Conservation (phyloP, 2,113 vertebrate genomes). For the Muntiacus muntjak region DNA sequence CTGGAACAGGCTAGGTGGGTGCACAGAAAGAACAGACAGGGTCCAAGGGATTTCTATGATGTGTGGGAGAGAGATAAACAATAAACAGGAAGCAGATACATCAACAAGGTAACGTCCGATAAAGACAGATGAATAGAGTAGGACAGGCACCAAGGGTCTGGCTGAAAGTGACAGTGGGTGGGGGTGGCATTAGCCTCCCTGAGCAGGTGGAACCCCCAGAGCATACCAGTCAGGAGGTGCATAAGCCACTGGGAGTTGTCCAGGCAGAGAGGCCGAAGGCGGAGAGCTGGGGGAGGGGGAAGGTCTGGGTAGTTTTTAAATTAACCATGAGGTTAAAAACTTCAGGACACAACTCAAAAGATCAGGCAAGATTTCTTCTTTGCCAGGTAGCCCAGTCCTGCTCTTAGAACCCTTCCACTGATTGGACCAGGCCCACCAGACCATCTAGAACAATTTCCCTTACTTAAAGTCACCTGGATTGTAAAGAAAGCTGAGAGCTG, state of each 20-base stretch:
- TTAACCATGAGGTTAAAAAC: neutral
- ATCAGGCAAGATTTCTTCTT: too few relatives aligned
- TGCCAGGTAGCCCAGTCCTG: neutral
- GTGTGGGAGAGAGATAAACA: fast-evolving
- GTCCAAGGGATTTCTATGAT: neutral
- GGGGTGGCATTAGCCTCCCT: neutral
- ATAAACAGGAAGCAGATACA: neutral
- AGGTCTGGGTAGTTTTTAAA: neutral
- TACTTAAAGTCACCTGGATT: too few relatives aligned
- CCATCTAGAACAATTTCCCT: neutral
- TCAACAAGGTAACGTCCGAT: too few relatives aligned
- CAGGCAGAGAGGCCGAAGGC: too few relatives aligned
- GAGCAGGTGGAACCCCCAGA: neutral
- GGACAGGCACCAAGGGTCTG: neutral
- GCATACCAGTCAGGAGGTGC: fast-evolving
- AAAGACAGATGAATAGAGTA: fast-evolving
- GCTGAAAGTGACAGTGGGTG: fast-evolving
- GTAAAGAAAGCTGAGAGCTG: too few relatives aligned
- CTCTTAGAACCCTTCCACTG: neutral
- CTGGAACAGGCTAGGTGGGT: too few relatives aligned
- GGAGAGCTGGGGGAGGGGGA: neutral
- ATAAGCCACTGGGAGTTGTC: fast-evolving
- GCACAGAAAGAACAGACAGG: neutral
- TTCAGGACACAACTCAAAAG: neutral
- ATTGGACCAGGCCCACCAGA: neutral